A percentile compares a stretch with the other conserved stretches of the same genome.
phyloP scores from a whole-genome alignment of 2,113 vertebrate species.

The Centropus unirufus region DNA sequence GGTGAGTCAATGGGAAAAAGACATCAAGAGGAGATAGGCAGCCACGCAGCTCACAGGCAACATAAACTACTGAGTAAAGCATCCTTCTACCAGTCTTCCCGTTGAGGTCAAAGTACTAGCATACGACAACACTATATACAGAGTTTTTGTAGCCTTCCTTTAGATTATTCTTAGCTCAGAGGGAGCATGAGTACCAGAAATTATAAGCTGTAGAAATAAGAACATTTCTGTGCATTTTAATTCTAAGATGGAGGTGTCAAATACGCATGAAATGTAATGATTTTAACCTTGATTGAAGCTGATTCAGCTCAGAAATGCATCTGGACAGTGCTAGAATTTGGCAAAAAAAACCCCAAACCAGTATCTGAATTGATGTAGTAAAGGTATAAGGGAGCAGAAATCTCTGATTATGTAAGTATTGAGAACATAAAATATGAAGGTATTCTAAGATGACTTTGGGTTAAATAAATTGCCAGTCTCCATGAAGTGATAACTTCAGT shows the following conservation, averaged over 20 bases:
- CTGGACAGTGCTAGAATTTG: background rate
- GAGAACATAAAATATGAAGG: background rate
- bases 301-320: background rate
- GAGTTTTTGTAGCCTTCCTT: background rate
- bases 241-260: background rate
- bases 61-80: background rate
- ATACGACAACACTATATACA: background rate
- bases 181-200: background rate
- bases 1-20: constrained; percentile 18
- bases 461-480: background rate
- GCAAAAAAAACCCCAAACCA: background rate
- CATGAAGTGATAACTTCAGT: background rate
- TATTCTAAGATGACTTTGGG: background rate
- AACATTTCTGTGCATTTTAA: background rate
- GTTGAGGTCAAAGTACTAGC: background rate
- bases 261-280: background rate
- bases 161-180: background rate
- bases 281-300: background rate
- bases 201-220: background rate
- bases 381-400: background rate
- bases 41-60: background rate
- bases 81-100: background rate
- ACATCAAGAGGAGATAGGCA: background rate
- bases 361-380: background rate
- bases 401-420: background rate